Evolutionary conservation across 2,888 invertebrate genomes (phyloP).

Genomic region (Sarcophaga rosellei): DNA sequence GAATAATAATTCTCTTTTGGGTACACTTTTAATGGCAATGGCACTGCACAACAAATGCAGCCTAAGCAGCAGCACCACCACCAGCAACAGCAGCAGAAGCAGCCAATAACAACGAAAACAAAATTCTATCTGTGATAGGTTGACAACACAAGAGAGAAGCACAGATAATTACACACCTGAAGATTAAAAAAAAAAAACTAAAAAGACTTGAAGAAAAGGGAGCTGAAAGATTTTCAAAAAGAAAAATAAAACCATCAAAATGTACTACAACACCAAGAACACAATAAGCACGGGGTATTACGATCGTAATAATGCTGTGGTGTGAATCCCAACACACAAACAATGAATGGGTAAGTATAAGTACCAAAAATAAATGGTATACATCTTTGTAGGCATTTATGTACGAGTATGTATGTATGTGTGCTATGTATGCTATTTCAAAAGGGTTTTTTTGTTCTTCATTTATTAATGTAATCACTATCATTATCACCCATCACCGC

Average conservation of each 20-base stretch:
- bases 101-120: slow-evolving; percentile 70
- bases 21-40: slow-evolving; percentile 64
- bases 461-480: slow-evolving; percentile 29
- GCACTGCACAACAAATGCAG: neutral
- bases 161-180: slow-evolving; percentile 77
- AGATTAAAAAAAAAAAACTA: slow-evolving; percentile 78
- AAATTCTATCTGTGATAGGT: slow-evolving; percentile 76
- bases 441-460: neutral
- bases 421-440: neutral
- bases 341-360: neutral
- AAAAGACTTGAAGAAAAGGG: slow-evolving; percentile 65
- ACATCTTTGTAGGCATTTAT: no score
- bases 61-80: slow-evolving; percentile 71
- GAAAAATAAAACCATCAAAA: neutral
- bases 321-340: slow-evolving; percentile 58
- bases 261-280: slow-evolving; percentile 15
- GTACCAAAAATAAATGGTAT: neutral
- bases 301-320: slow-evolving; percentile 43
- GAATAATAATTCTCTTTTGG: slow-evolving; percentile 59
- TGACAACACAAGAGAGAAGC: slow-evolving; percentile 81
- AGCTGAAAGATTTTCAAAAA: slow-evolving; percentile 5
- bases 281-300: neutral
- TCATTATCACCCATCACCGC: neutral
- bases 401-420: slow-evolving; percentile 11
- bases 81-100: slow-evolving; percentile 8